Evolutionary conservation across 2,797 vertebrate genomes (phyloP).

Genomic region (Synaphobranchus kaupii): DNA sequence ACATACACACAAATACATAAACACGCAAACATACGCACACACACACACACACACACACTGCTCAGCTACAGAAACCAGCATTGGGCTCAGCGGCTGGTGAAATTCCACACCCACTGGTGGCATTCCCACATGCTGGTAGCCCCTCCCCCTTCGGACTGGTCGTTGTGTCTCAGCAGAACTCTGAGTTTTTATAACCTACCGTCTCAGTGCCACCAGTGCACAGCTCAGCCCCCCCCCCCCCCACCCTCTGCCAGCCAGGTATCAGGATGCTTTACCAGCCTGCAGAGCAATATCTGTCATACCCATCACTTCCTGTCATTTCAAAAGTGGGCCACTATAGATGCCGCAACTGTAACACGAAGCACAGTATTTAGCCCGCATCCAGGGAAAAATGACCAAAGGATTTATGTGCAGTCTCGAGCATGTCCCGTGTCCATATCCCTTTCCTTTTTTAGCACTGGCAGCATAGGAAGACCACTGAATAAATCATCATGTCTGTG

Average conservation of each 20-base stretch:
- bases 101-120: slow-evolving; percentile 57
- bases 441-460: background rate
- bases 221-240: background rate
- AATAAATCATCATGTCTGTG: background rate
- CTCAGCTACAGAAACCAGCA: slow-evolving; percentile 20
- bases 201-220: background rate
- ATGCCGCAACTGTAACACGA: background rate
- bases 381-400: background rate
- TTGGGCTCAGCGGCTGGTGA: slow-evolving; percentile 44
- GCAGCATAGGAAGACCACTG: background rate
- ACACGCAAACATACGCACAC: slow-evolving; percentile 27
- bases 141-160: background rate
- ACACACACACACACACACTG: slow-evolving; percentile 2
- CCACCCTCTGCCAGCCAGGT: background rate
- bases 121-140: slow-evolving; percentile 29
- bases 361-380: background rate
- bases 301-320: background rate
- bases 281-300: background rate
- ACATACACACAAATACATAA: background rate
- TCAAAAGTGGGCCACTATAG: background rate
- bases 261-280: background rate
- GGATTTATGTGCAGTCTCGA: background rate
- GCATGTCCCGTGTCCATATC: no score
- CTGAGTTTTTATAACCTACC: background rate
- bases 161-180: background rate